Conservation (phyloP, 2,888 invertebrate species). For the Heliconius charithonia region DNA sequence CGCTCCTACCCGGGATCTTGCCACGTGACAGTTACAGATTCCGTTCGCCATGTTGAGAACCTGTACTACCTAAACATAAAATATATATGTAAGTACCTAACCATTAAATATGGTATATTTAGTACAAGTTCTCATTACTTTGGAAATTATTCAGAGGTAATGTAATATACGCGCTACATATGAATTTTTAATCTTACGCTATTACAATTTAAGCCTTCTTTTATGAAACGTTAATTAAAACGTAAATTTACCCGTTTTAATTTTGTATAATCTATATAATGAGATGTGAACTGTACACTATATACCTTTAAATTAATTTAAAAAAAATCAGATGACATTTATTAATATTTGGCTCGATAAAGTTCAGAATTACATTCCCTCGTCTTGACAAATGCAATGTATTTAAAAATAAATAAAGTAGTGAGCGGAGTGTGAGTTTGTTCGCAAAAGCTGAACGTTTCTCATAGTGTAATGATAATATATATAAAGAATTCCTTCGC, state of each 20-base stretch:
- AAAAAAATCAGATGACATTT: no score
- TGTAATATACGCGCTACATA: not conserved
- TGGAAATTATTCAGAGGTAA: not conserved
- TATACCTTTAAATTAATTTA: not conserved
- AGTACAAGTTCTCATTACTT: not conserved
- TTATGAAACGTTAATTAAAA: constrained; percentile 5
- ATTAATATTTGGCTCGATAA: no score
- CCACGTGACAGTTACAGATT: constrained; percentile 15
- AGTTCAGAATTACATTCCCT: not conserved
- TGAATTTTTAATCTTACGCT: constrained; percentile 3
- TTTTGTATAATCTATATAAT: constrained; percentile 5
- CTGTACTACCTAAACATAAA: not conserved
- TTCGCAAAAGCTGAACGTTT: no score
- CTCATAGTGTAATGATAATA: no score
- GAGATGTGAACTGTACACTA: not conserved
- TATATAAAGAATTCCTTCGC: no score
- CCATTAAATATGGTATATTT: not conserved
- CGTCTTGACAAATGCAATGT: no score
- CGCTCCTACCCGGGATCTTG: not conserved
- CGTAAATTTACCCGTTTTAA: not conserved
- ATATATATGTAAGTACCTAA: not conserved
- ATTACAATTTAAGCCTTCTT: not conserved
- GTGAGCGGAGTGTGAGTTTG: no score
- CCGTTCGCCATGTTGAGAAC: not conserved
- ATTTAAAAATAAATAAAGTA: no score